Conservation (phyloP, 2,888 invertebrate genomes). For the Venusia cambrica region DNA sequence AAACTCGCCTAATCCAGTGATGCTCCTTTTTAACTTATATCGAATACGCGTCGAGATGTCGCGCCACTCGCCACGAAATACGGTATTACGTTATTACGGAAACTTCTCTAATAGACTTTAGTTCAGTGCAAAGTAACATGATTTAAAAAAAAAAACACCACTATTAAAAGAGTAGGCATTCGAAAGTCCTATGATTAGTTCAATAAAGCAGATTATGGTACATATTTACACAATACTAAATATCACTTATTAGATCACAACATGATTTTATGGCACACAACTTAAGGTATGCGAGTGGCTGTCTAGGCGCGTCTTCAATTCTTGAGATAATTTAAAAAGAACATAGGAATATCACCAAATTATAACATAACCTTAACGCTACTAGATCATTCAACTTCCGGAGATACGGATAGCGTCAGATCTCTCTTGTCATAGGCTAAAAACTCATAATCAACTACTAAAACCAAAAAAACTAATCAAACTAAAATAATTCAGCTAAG, state of each 20-base stretch:
- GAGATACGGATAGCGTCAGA: slow-evolving; percentile 69
- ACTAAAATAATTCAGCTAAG: slow-evolving; percentile 80
- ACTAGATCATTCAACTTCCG: slow-evolving; percentile 64
- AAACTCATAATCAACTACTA: slow-evolving; percentile 75
- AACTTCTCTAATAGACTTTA: slow-evolving; percentile 25
- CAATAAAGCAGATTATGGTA: slow-evolving; percentile 71
- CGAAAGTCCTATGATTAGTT: slow-evolving; percentile 62
- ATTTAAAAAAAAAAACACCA: slow-evolving; percentile 34
- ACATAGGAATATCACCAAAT: slow-evolving; percentile 69
- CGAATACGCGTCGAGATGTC: slow-evolving; percentile 68
- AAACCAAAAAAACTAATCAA: slow-evolving; percentile 66
- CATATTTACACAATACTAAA: slow-evolving; percentile 81
- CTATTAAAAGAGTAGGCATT: slow-evolving; percentile 49
- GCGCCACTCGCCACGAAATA: slow-evolving; percentile 23
- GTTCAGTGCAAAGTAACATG: slow-evolving; percentile 22
- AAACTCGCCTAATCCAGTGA: slow-evolving; percentile 71
- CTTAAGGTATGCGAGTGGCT: slow-evolving; percentile 57
- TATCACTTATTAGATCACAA: slow-evolving; percentile 80
- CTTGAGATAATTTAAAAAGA: slow-evolving; percentile 44
- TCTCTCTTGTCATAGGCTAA: slow-evolving; percentile 83
- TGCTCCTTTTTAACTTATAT: slow-evolving; percentile 49
- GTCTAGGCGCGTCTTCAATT: slow-evolving; percentile 70
- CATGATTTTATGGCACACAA: slow-evolving; percentile 78
- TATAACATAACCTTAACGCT: slow-evolving; percentile 60
- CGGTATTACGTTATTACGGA: slow-evolving; percentile 27